Conservation (phyloP, 2,888 invertebrate genomes). For the Caenorhabditis sp. region DNA sequence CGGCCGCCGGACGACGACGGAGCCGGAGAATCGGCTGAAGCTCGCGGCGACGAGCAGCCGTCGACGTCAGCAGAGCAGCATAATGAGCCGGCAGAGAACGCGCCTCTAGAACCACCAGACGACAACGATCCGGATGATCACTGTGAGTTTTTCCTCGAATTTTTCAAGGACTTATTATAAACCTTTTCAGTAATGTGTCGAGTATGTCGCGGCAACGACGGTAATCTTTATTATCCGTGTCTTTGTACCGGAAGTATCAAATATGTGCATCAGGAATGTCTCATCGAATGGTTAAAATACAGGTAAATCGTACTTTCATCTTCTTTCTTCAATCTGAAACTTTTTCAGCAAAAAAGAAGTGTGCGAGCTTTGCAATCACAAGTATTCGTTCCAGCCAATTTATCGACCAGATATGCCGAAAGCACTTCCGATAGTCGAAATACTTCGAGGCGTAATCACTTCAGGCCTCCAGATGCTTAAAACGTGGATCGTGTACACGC, state of each 20-base stretch:
- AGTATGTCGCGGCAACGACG: constrained; percentile 96
- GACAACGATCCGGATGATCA: constrained; percentile 43
- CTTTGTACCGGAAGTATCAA: constrained; percentile 99
- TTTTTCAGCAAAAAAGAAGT: constrained; percentile 86
- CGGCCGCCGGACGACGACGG: constrained; percentile 23
- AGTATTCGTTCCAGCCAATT: constrained; percentile 97
- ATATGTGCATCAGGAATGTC: constrained; percentile 92
- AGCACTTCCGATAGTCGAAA: constrained; percentile 91
- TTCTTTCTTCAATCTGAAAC: not conserved
- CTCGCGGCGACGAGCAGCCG: constrained; percentile 14
- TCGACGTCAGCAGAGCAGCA: constrained; percentile 8
- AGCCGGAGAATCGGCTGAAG: not conserved
- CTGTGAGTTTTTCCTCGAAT: constrained; percentile 20
- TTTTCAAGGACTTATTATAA: not conserved
- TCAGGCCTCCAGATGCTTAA: constrained; percentile 90
- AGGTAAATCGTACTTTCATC: constrained; percentile 44
- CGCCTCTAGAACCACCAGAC: not conserved
- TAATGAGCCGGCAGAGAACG: not conserved
- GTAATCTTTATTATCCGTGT: constrained; percentile 96
- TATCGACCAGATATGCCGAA: constrained; percentile 99
- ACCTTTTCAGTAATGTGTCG: constrained; percentile 89
- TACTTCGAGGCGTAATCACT: constrained; percentile 83
- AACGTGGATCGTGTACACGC: constrained; percentile 96
- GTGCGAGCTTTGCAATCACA: constrained; percentile 89
- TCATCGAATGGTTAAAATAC: constrained; percentile 99